Evolutionary conservation across 2,888 invertebrate species (phyloP), one percentile per base, ranked within the genome.

Genomic region (Neoscelio sp.): DNA sequence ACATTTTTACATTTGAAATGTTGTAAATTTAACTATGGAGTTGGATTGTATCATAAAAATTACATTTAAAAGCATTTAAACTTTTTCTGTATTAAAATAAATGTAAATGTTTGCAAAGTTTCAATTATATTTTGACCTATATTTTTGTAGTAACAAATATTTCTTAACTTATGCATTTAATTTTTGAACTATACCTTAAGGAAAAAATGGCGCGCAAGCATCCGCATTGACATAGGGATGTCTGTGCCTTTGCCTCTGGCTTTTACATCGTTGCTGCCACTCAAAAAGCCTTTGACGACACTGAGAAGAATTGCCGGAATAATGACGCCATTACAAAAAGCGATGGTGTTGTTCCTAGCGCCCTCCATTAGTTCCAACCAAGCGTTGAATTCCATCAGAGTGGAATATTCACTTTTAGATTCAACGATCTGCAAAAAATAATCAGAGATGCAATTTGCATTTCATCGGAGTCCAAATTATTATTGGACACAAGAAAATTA

Each of bases 241-340:
- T 93, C 93, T 0, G 93, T 93, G 35, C 92, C 91, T 84, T 93
- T 92, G 89, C 94, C 94, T 87, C 94, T 94, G 73, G 92, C 92
- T 60, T 94, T 93, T 0, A 95, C 94, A 23, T 95, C 91, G 33
- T 93, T 92, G 85, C 93, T 94, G 81, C 95, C 94, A 89, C 95
- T 95, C 12, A 93, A 93, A 89, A 95, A 95, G 0, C 95, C 95
- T 76, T 94, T 94, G 26, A 95, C 95, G 65, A 94, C 92, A 20
- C 92, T 90, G 84, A 95, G 87, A 44, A 95, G 91, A 92, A 95
- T 93, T 26, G 93, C 93, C 1, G 94, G 94, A 56, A 93, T 92
- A 46, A 94, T 92, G 89, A 94, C 94, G 10, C 93, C 95, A 80
- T 95, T 94, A 84, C 93, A 94, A 35, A 95, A 88, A 80, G 95